These are phyloP conservation scores for Prolemur simus DNA, from an alignment of 2,113 vertebrate genomes.

Conservation along the genomic window DNA sequence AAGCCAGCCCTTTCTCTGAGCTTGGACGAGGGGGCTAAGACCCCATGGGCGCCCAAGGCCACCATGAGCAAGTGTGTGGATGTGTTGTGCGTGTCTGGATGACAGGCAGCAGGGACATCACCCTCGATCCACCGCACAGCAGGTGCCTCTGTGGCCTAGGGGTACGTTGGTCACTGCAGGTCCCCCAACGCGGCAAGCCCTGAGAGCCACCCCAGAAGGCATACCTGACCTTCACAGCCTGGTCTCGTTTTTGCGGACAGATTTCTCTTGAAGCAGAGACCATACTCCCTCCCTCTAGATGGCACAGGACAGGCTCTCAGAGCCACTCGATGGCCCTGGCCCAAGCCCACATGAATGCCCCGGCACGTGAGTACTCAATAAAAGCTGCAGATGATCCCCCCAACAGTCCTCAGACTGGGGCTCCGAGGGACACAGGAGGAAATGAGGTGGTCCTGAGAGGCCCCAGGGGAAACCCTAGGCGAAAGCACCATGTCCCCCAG, in stretches of 20 bases:
- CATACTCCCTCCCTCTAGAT: too few relatives aligned
- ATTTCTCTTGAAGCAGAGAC: not conserved
- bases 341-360: not conserved
- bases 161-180: not conserved
- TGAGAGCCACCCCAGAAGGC: not conserved
- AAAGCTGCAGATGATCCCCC: too few relatives aligned
- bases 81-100: not conserved
- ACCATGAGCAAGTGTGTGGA: not conserved
- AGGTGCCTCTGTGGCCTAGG: not conserved
- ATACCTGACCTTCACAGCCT: not conserved
- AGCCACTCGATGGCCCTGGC: rapidly evolving
- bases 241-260: not conserved
- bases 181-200: not conserved
- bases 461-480: not conserved
- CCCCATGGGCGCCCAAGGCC: not conserved
- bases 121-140: not conserved
- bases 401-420: not conserved
- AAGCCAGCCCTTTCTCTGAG: not conserved
- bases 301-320: not conserved
- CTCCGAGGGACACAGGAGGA: not conserved
- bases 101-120: not conserved
- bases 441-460: not conserved
- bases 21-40: not conserved
- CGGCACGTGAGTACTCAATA: rapidly evolving
- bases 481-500: not conserved